Percentiles rank a stretch among this genome's conserved stretches.
Evolutionary conservation across 1,140 invertebrate species (phyloP).

Genomic region (Diabrotica virgifera): DNA sequence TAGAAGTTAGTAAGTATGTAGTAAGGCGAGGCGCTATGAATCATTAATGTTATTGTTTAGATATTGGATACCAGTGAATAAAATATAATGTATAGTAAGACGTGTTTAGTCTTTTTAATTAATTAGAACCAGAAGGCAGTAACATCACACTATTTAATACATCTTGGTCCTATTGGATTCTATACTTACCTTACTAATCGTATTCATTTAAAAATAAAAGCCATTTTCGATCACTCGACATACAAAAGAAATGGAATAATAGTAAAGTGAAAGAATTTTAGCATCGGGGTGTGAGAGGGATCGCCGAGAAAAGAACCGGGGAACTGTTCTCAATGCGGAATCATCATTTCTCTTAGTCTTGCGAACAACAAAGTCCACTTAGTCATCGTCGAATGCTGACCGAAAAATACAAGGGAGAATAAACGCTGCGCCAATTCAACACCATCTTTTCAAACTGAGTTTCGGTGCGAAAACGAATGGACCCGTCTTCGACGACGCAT

Average conservation of each 20-base stretch:
- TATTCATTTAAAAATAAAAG: constrained; percentile 22
- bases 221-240: not conserved
- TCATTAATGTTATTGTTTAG: too few species aligned
- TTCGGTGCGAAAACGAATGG: constrained; percentile 27
- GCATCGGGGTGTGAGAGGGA: constrained; percentile 35
- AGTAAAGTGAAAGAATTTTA: constrained; percentile 35
- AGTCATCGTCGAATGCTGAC: constrained; percentile 49
- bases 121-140: too few species aligned
- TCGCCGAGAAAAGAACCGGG: constrained; percentile 39
- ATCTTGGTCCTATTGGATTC: too few species aligned
- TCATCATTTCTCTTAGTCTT: constrained; percentile 52
- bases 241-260: constrained; percentile 38
- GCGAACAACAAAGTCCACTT: constrained; percentile 53
- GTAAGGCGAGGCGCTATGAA: too few species aligned
- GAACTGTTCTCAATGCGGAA: constrained; percentile 46
- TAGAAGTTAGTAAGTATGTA: too few species aligned
- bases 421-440: constrained; percentile 38
- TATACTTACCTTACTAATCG: too few species aligned
- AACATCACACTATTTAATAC: too few species aligned
- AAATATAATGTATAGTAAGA: too few species aligned
- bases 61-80: too few species aligned
- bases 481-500: constrained; percentile 28
- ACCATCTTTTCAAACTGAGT: constrained; percentile 28
- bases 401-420: constrained; percentile 44
- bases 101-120: too few species aligned